Evolutionary conservation across 2,797 vertebrate genomes (phyloP).

Genomic region (Tangara arthus): DNA sequence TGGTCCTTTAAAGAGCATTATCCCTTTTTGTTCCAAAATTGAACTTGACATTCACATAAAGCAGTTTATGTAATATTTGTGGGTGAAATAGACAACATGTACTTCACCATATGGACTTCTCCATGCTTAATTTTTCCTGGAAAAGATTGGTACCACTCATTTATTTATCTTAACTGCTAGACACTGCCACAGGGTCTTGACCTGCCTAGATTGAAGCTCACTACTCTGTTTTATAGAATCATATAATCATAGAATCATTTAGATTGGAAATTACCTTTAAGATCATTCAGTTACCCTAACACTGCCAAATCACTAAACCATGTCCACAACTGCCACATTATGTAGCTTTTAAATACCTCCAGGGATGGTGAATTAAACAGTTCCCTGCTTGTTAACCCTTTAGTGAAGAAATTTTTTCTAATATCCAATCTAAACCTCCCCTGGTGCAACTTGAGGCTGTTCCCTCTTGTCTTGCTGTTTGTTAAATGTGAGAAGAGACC

Average conservation of each 20-base stretch:
- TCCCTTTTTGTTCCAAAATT: not conserved
- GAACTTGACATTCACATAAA: not conserved
- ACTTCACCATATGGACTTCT: not conserved
- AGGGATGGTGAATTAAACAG: not conserved
- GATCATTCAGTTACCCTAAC: not conserved
- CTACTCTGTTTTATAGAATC: not conserved
- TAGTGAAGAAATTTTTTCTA: not conserved
- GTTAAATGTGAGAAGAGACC: not conserved
- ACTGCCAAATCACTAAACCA: not conserved
- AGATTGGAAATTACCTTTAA: not conserved
- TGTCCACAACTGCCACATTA: not conserved
- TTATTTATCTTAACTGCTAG: not conserved
- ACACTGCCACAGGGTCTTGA: not conserved
- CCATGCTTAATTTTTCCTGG: not conserved
- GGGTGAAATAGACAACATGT: not conserved
- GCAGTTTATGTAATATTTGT: not conserved
- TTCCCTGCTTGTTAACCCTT: not conserved
- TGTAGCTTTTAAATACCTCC: not conserved
- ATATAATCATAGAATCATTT: not conserved
- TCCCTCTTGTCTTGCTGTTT: not conserved
- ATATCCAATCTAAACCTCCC: not conserved
- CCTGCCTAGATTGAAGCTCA: not conserved
- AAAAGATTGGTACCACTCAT: not conserved
- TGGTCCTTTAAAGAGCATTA: not conserved
- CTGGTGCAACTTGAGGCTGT: accelerated